Evolutionary conservation across 2,797 vertebrate species (phyloP).

Genomic region (Siniperca undulata): DNA sequence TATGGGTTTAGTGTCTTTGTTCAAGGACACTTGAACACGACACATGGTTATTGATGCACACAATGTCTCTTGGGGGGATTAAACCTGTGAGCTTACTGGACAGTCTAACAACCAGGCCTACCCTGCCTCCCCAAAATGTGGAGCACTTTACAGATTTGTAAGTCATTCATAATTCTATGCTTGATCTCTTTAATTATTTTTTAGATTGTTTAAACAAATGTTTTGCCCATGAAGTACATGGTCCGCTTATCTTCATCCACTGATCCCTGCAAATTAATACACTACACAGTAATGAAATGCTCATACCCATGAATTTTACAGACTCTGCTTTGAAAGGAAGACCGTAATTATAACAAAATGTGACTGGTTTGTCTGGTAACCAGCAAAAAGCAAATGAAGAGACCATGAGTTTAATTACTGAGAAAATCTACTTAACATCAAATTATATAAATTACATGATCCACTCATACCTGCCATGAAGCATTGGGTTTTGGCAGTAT

Average conservation of each 20-base stretch:
- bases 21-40: slow-evolving; percentile 52
- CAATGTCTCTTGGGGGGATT: slow-evolving; percentile 1
- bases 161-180: too few species aligned
- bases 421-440: slow-evolving; percentile 7
- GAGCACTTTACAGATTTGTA: not conserved
- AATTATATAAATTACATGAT: slow-evolving; percentile 2
- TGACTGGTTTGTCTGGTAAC: slow-evolving; percentile 8
- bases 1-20: slow-evolving; percentile 28
- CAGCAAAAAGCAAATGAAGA: not conserved
- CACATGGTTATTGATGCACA: slow-evolving; percentile 37
- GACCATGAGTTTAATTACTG: not conserved
- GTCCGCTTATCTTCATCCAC: not conserved
- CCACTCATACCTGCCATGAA: not conserved
- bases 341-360: not conserved
- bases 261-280: not conserved
- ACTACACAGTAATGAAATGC: not conserved
- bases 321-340: not conserved
- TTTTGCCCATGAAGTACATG: not conserved
- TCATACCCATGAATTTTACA: not conserved
- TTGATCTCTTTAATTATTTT: not conserved
- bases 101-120: not conserved
- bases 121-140: not conserved
- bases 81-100: slow-evolving; percentile 36
- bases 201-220: not conserved
- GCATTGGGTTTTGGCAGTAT: not conserved